Conservation (phyloP, 2,888 invertebrate species). For the Dryomyza anilis region DNA sequence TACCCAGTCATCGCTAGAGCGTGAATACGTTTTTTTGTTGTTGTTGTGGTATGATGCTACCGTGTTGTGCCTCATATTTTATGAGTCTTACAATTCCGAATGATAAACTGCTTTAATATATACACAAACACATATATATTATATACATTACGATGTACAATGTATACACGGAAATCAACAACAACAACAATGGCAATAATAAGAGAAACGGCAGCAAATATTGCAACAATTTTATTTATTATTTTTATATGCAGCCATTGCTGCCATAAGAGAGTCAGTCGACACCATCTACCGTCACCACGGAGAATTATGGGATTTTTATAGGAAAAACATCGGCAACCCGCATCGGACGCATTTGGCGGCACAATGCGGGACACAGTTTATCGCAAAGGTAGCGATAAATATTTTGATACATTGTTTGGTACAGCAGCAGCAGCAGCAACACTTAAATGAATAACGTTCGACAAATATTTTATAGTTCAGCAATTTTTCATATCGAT, state of each 20-base stretch:
- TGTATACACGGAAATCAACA: neutral
- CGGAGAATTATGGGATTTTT: slow-evolving; percentile 1
- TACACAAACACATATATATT: neutral
- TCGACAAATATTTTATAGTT: slow-evolving; percentile 2
- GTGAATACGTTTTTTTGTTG: neutral
- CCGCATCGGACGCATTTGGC: neutral
- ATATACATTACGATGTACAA: slow-evolving; percentile 30
- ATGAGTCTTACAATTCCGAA: slow-evolving; percentile 33
- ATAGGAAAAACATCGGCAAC: neutral
- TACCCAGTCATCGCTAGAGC: too few relatives aligned
- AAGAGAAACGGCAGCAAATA: neutral
- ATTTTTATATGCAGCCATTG: neutral
- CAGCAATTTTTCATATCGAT: slow-evolving; percentile 13
- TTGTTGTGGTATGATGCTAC: slow-evolving; percentile 16
- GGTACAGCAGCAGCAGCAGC: too few relatives aligned
- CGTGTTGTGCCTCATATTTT: slow-evolving; percentile 28
- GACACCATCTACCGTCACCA: neutral
- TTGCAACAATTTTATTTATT: slow-evolving; percentile 1
- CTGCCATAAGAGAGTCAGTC: neutral
- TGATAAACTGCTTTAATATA: slow-evolving; percentile 33
- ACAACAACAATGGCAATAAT: slow-evolving; percentile 5
- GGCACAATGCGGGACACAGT: too few relatives aligned
- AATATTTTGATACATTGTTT: slow-evolving; percentile 20
- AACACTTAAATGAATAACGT: neutral
- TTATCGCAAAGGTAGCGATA: too few relatives aligned